Evolutionary conservation across 2,113 vertebrate species (phyloP).

Genomic region (Anser cygnoides): DNA sequence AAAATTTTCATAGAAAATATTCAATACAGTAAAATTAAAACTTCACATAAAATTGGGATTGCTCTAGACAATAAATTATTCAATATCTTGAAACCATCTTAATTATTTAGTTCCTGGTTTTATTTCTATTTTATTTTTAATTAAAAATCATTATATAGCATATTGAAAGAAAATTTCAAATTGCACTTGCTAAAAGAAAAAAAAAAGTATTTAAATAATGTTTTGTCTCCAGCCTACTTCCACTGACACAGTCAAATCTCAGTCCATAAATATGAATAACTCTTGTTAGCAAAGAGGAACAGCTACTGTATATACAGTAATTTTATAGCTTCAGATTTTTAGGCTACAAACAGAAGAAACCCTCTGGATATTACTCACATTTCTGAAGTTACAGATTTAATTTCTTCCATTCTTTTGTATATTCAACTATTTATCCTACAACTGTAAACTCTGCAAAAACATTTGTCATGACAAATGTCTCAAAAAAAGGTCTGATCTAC

Average conservation of each 20-base stretch:
- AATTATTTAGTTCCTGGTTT: background rate
- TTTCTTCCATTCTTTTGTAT: background rate
- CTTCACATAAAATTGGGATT: background rate
- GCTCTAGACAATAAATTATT: background rate
- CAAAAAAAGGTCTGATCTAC: background rate
- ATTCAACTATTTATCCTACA: background rate
- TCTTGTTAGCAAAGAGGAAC: background rate
- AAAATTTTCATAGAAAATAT: background rate
- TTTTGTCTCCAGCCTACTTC: background rate
- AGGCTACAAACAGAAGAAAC: background rate
- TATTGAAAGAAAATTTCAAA: background rate
- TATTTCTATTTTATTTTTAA: background rate
- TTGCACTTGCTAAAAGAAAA: background rate
- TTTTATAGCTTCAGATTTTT: background rate
- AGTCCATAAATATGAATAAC: background rate
- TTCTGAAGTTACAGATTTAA: background rate
- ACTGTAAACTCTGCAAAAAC: background rate
- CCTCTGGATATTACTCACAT: background rate
- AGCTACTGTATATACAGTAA: background rate
- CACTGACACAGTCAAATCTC: background rate
- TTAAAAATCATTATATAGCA: background rate
- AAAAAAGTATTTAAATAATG: background rate
- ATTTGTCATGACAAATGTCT: background rate
- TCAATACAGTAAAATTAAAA: background rate
- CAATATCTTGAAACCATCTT: rapidly evolving